Percentiles rank a stretch among this genome's conserved stretches.
These are phyloP conservation scores for Malurus elegans DNA, from an alignment of 2,113 vertebrate genomes.

Conservation along the genomic window DNA sequence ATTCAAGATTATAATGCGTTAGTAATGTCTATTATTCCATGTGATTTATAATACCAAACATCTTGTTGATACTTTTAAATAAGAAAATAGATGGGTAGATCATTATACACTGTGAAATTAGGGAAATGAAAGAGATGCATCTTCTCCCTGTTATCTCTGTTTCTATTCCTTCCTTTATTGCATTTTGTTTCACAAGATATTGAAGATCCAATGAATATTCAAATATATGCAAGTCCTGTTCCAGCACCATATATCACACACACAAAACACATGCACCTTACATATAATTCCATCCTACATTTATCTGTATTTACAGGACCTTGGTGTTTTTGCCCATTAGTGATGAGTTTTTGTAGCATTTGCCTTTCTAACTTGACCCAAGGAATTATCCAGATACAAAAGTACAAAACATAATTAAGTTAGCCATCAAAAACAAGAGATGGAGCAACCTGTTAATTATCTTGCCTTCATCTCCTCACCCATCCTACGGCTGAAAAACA, in stretches of 20 bases:
- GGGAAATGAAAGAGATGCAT: constrained; percentile 43
- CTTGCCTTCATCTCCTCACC: not conserved
- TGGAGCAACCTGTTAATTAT: not conserved
- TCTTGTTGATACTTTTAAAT: constrained; percentile 48
- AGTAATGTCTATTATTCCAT: constrained; percentile 44
- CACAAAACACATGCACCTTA: not conserved
- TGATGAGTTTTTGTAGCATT: not conserved
- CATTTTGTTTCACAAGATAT: constrained; percentile 37
- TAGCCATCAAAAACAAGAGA: not conserved
- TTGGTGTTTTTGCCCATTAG: not conserved
- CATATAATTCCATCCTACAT: not conserved
- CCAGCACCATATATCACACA: not conserved
- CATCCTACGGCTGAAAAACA: not conserved
- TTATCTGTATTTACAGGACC: not conserved
- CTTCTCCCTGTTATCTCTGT: constrained; percentile 43
- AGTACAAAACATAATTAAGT: not conserved
- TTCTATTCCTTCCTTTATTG: constrained; percentile 39
- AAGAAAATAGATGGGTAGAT: constrained; percentile 9
- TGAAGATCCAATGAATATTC: constrained; percentile 55
- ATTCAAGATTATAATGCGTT: not conserved
- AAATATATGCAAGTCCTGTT: constrained; percentile 30
- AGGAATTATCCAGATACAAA: not conserved
- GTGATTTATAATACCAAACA: constrained; percentile 22
- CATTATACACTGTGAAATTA: constrained; percentile 28
- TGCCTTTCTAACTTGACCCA: not conserved